Base-by-base conservation (phyloP, 2,113 vertebrate genomes). In the Actinemys pallida region DNA sequence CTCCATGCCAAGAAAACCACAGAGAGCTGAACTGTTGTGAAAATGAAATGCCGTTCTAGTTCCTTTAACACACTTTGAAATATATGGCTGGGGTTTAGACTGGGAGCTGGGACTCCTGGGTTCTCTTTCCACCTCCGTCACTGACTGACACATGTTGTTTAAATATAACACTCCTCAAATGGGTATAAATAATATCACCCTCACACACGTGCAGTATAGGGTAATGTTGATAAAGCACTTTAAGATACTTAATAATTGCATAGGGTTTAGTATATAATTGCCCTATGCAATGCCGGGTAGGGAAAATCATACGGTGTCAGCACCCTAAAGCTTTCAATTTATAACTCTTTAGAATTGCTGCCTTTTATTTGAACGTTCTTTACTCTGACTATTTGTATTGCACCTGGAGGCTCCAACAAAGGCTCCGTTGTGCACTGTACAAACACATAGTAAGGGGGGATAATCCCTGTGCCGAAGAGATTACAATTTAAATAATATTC, bases 21-120 rank as follows among this genome's bases (percentile, higher is more conserved):
- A 0, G 27, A 81, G 78, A 4, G 1, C 0, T 25, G 47, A 90
- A 47, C 52, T 78, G 53, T 42, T 62, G 17, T 2, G 9, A 81
- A 80, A 89, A 49, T 35, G 35, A 81, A 88, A 22, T 81, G 1
- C 2, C 39, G 1, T 25, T 91, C 59, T 62, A 6, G 7, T 56
- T 50, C 57, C 81, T 2, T 75, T 78, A 49, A 45, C 12, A 8
- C 62, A 5, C 19, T 12, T 80, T 50, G 8, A 27, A 24, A 45
- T 17, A 31, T 47, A 17, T 19, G 65, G 8, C 31, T 8, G 31
- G 50, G 42, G 16, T 53, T n/a, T 29, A 42, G 39, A 78, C 11
- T 54, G 75, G 42, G 42, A 29, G 24, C 75, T 78, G 42, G 12
- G 42, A 16, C 25, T 78, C 72, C 75, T 78, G 25, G 25, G 42